Evolutionary conservation across 1,140 invertebrate genomes (phyloP).

Genomic region (Bombus confusus): DNA sequence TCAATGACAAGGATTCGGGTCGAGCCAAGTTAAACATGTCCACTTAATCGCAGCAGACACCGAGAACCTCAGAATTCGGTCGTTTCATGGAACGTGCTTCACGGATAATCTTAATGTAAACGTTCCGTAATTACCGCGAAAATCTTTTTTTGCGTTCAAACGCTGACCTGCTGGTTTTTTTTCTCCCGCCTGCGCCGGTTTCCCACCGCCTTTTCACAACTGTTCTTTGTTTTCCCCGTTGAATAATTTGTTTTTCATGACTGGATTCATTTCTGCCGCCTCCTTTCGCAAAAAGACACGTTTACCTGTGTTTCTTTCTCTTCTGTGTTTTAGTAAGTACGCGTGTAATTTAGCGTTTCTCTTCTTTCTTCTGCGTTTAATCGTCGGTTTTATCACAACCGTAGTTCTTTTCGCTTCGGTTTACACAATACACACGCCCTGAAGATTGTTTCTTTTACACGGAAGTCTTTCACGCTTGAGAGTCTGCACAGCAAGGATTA

Average conservation of each 20-base stretch:
- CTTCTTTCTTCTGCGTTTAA: neutral
- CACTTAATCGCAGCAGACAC: constrained; percentile 10
- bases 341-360: neutral
- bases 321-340: no score
- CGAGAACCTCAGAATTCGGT: neutral
- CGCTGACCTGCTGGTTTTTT: neutral
- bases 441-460: neutral
- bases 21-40: constrained; percentile 13
- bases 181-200: neutral
- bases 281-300: neutral
- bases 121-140: neutral
- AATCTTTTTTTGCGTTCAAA: neutral
- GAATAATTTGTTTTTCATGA: no score
- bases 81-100: neutral
- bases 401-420: no score
- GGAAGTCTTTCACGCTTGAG: neutral
- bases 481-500: neutral
- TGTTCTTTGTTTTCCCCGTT: neutral
- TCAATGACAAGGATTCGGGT: constrained; percentile 3
- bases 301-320: no score
- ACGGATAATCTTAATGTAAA: constrained; percentile 11
- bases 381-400: neutral
- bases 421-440: neutral
- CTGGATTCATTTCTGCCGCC: neutral
- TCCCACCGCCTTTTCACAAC: neutral